These are phyloP conservation scores for Subacronicta megacephala DNA, from an alignment of 2,888 invertebrate species.

Conservation along the genomic window DNA sequence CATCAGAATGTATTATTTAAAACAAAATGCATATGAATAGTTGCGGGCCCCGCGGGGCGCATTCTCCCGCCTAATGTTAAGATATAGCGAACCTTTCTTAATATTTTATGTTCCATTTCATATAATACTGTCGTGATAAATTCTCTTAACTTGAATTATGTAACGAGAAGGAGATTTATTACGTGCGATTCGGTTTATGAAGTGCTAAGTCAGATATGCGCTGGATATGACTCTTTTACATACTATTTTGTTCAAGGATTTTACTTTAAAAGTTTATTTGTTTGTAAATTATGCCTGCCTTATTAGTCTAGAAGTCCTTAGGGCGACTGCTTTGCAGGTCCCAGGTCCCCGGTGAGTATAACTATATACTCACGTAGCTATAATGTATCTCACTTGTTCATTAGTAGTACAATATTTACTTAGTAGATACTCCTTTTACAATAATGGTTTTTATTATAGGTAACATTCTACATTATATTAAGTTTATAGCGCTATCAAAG, in stretches of 20 bases:
- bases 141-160: conserved; percentile 53
- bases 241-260: background rate
- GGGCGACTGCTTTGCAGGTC: too few species aligned
- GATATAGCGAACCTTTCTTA: conserved; percentile 59
- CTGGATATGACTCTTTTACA: background rate
- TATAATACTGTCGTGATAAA: conserved; percentile 54
- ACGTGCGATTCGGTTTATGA: conserved; percentile 10
- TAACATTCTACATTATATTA: background rate
- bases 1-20: conserved; percentile 63
- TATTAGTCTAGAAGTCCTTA: too few species aligned
- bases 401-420: too few species aligned
- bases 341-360: too few species aligned
- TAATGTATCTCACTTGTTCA: too few species aligned
- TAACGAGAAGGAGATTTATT: conserved; percentile 31
- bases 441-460: too few species aligned
- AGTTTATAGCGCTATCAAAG: background rate
- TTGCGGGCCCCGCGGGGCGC: conserved; percentile 41
- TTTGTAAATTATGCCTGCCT: too few species aligned
- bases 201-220: background rate
- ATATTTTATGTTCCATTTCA: conserved; percentile 64
- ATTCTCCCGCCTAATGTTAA: conserved; percentile 50
- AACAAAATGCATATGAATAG: conserved; percentile 60
- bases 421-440: too few species aligned
- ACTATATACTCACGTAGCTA: too few species aligned
- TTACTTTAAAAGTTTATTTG: too few species aligned